A percentile compares a stretch with the other conserved stretches of the same genome.
phyloP scores from a whole-genome alignment of 2,888 invertebrate genomes.

The Cyclophora punctaria region DNA sequence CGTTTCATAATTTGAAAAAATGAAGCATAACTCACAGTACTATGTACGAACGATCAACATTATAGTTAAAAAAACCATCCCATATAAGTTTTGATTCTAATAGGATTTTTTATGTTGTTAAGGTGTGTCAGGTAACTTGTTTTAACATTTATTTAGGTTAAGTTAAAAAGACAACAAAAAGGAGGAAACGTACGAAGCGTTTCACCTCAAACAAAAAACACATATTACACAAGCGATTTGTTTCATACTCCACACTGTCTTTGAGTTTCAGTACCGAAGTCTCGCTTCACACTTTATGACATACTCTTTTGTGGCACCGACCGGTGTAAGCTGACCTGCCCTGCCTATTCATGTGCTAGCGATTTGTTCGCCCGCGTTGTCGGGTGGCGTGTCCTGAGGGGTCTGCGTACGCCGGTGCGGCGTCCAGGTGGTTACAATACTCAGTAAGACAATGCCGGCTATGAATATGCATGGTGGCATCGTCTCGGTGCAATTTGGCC shows the following conservation, averaged over 20 bases:
- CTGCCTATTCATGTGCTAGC: neutral
- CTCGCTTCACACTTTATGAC: constrained; percentile 54
- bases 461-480: constrained; percentile 69
- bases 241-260: constrained; percentile 21
- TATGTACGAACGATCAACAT: too few species aligned
- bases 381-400: constrained; percentile 11
- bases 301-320: constrained; percentile 44
- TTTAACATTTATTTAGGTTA: too few species aligned
- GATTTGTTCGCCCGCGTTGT: neutral
- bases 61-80: too few species aligned
- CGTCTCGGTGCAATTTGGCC: constrained; percentile 62
- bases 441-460: constrained; percentile 55
- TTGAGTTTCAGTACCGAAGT: constrained; percentile 36
- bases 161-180: too few species aligned
- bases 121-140: too few species aligned
- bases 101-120: too few species aligned
- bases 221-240: neutral
- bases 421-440: constrained; percentile 49
- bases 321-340: constrained; percentile 27
- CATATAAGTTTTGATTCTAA: too few species aligned
- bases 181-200: neutral
- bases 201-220: neutral
- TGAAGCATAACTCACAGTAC: too few species aligned
- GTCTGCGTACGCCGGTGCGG: constrained; percentile 30
- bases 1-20: too few species aligned